Evolutionary conservation across 2,113 vertebrate species (phyloP).

Genomic region (Eira barbara): DNA sequence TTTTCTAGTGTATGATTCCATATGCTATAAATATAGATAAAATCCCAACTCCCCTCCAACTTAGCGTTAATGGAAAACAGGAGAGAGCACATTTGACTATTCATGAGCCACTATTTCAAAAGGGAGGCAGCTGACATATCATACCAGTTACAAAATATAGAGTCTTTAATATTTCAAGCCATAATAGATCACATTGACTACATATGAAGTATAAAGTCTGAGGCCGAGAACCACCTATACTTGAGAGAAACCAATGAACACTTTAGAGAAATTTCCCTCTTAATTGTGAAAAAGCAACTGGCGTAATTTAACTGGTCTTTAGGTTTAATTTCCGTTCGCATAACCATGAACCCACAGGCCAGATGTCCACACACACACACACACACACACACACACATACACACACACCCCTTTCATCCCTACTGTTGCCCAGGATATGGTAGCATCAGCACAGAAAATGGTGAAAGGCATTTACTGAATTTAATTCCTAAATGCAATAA

Average conservation of each 20-base stretch:
- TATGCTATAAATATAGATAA: constrained; percentile 58
- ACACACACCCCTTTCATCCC: background rate
- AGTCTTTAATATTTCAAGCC: background rate
- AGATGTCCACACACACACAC: background rate
- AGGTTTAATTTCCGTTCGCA: background rate
- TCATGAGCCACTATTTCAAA: background rate
- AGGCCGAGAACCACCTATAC: background rate
- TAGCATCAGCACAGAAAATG: background rate
- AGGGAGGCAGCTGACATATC: background rate
- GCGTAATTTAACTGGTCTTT: background rate
- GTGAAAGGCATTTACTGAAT: background rate
- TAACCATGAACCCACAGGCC: background rate
- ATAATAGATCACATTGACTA: background rate
- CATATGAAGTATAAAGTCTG: background rate
- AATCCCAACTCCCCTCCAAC: constrained; percentile 8
- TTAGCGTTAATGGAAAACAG: constrained; percentile 29
- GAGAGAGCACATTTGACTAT: background rate
- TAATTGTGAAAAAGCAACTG: background rate
- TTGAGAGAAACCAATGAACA: background rate
- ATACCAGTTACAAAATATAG: background rate
- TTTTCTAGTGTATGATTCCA: constrained; percentile 34
- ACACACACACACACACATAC: background rate
- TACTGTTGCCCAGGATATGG: background rate
- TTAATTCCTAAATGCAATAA: background rate
- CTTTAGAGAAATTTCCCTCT: background rate